These are phyloP conservation scores for Typhlichthys subterraneus DNA, from an alignment of 2,797 vertebrate genomes.

Conservation along the genomic window DNA sequence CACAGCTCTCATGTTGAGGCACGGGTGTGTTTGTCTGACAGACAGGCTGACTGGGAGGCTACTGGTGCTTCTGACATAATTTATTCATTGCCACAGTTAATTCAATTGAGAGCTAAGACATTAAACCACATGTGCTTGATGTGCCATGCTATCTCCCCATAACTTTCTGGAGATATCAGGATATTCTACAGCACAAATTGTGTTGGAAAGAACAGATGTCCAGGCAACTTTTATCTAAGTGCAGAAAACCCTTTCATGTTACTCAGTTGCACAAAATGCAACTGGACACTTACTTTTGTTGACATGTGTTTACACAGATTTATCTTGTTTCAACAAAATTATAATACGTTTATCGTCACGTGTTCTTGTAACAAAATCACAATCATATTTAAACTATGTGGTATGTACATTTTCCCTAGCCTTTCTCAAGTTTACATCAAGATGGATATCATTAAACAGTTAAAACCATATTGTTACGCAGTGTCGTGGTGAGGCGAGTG, in stretches of 20 bases:
- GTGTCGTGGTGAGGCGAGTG: no score
- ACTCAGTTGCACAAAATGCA: constrained; percentile 3
- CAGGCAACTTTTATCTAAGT: constrained; percentile 33
- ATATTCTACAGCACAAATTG: constrained; percentile 57
- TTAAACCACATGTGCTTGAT: constrained; percentile 56
- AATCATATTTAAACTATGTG: constrained; percentile 20
- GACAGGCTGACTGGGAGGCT: constrained; percentile 51
- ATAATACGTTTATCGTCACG: constrained; percentile 14
- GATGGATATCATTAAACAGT: constrained; percentile 53
- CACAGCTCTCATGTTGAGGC: constrained; percentile 25
- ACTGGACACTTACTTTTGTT: constrained; percentile 7
- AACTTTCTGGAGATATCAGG: constrained; percentile 39
- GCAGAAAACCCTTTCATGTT: constrained; percentile 29
- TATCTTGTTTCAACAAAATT: constrained; percentile 20
- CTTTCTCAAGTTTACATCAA: constrained; percentile 24
- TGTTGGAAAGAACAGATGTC: constrained; percentile 67
- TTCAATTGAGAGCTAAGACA: constrained; percentile 71
- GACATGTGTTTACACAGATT: constrained; percentile 22
- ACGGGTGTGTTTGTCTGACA: constrained; percentile 34
- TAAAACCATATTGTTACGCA: constrained; percentile 25
- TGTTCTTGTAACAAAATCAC: constrained; percentile 26
- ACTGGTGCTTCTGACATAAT: constrained; percentile 65
- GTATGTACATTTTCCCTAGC: constrained; percentile 14
- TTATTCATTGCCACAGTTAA: constrained; percentile 72
- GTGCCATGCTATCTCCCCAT: constrained; percentile 65